Evolutionary conservation across 2,797 vertebrate species (phyloP), one percentile per base, ranked within the genome.

Genomic region (Pipistrellus pipistrellus): DNA sequence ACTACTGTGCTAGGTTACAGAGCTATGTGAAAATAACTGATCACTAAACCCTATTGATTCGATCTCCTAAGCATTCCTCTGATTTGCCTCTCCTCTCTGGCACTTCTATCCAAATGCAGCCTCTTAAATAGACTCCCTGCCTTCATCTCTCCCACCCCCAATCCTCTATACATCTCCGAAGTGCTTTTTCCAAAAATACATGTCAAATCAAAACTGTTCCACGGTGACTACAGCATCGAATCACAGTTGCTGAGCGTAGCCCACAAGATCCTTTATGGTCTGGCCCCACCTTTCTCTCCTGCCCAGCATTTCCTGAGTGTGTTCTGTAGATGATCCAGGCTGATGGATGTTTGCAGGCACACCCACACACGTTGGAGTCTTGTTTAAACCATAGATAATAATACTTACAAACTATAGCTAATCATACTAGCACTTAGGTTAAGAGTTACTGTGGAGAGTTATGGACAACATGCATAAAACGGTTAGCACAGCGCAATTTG

Each of bases 181-280:
- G 76, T 6, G 68, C 38, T 72, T 55, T 88, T 75, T 51, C 30
- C 81, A 81, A 51, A 57, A 77, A 51, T 20, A 44, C 62, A 17
- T 8, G 38, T 66, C 53, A 35, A 12, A 44, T 11, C 51, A 12
- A 17, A 48, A 32, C 11, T 10, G 44, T 32, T 55, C 21, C 6
- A 1, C 1, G 0, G 38, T 6, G 25, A 38, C 83, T 5, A 3
- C 8, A 2, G 44, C 78, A 13, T 1, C 8, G 23, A 44, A n/a
- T 46, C 3, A 30, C 57, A 69, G 4, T 59, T 27, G 18, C 85
- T 48, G 17, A 30, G 57, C 23, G 0, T 0, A 18, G 55, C 80
- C 35, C 2, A 0, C 0, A 0, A 0, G 0, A 48, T 35, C 48
- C 41, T 44, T 44, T 76, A 8, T 0, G 8, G 10, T 14, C n/a